phyloP scores from a whole-genome alignment of 2,888 invertebrate genomes.

The Drosophila sordidula region DNA sequence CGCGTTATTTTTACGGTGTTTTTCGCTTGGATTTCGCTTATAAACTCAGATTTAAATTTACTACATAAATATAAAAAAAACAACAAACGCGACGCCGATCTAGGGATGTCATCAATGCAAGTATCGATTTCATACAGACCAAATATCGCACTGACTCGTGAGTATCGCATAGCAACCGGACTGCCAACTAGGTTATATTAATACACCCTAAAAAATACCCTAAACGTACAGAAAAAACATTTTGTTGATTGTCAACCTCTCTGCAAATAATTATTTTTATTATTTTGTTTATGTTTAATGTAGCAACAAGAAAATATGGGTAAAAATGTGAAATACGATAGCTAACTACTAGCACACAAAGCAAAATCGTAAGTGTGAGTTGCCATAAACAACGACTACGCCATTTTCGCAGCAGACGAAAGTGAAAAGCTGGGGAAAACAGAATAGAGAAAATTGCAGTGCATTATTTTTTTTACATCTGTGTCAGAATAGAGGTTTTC shows the following conservation, averaged over 20 bases:
- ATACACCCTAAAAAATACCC: conserved; percentile 24
- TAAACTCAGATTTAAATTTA: conserved; percentile 51
- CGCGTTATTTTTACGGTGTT: conserved; percentile 11
- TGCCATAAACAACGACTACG: conserved; percentile 34
- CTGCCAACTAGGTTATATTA: conserved; percentile 20
- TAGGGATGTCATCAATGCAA: conserved; percentile 35
- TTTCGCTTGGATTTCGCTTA: conserved; percentile 37
- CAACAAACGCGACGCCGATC: conserved; percentile 59
- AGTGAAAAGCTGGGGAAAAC: conserved; percentile 63
- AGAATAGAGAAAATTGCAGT: conserved; percentile 73
- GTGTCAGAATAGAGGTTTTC: conserved; percentile 58
- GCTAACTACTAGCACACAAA: conserved; percentile 29
- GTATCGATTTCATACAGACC: conserved; percentile 15
- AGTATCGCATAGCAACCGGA: not conserved
- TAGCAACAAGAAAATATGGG: conserved; percentile 22
- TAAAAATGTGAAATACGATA: conserved; percentile 57
- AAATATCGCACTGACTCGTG: conserved; percentile 1
- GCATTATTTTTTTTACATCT: conserved; percentile 51
- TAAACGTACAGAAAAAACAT: conserved; percentile 25
- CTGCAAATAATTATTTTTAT: conserved; percentile 67
- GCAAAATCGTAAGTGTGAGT: conserved; percentile 63
- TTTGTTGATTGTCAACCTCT: conserved; percentile 47
- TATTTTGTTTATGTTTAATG: conserved; percentile 73
- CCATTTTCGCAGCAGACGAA: conserved; percentile 61
- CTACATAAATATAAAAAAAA: conserved; percentile 40